A percentile compares a stretch with the other conserved stretches of the same genome.
These are phyloP conservation scores for Dolichopus griseipennis DNA, from an alignment of 2,888 invertebrate genomes.

Conservation along the genomic window DNA sequence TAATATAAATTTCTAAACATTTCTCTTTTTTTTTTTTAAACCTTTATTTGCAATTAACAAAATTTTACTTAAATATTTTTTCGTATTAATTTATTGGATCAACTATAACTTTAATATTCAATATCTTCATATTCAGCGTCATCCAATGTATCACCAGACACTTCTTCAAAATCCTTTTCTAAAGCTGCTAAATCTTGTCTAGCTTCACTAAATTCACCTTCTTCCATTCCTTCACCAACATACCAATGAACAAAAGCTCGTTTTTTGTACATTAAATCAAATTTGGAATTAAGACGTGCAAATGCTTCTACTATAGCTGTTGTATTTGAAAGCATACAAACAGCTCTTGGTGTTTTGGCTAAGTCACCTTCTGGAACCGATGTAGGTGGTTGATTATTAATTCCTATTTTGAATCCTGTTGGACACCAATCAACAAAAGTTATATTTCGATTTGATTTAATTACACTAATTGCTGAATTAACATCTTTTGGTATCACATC, in stretches of 20 bases:
- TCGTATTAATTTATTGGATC: background rate
- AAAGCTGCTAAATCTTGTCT: slow-evolving; percentile 39
- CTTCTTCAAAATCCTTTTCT: slow-evolving; percentile 40
- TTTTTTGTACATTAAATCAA: slow-evolving; percentile 61
- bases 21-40: background rate
- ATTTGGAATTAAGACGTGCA: slow-evolving; percentile 84
- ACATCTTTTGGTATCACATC: slow-evolving; percentile 87
- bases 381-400: slow-evolving; percentile 76
- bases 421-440: slow-evolving; percentile 94
- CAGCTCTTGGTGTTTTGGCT: slow-evolving; percentile 75
- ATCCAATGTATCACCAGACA: slow-evolving; percentile 42
- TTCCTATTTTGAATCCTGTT: slow-evolving; percentile 83
- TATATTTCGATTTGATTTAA: slow-evolving; percentile 67
- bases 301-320: slow-evolving; percentile 86
- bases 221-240: slow-evolving; percentile 45
- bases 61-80: too few relatives aligned
- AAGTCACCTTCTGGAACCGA: slow-evolving; percentile 68
- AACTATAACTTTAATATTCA: background rate
- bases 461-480: slow-evolving; percentile 69
- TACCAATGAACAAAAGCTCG: slow-evolving; percentile 91
- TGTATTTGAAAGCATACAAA: slow-evolving; percentile 84
- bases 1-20: too few relatives aligned
- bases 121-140: slow-evolving; percentile 28
- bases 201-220: slow-evolving; percentile 41
- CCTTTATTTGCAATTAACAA: too few relatives aligned